Evolutionary conservation across 2,888 invertebrate species (phyloP), one percentile per base, ranked within the genome.

Genomic region (Gari tellinella): DNA sequence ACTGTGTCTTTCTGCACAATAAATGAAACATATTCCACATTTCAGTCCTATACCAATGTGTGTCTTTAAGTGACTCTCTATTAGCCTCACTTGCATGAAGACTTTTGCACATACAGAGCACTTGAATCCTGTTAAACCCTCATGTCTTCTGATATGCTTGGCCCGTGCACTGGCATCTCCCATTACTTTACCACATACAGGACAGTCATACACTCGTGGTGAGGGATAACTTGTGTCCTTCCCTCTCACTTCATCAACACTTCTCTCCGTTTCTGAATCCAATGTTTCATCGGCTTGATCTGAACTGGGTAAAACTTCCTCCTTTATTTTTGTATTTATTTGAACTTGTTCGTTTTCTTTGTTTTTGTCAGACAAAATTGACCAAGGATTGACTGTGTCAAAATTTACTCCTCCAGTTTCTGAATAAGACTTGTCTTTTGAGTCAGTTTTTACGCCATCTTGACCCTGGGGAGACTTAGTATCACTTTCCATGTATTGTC

Each of bases 121-220:
- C 48, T 74, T 63, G 45, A 78, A 78, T 12, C 73, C 74, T 7
- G 72, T 67, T 19, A 45, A 43, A 8, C 74, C 78, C 19, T 74
- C 74, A 65, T 78, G 78, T 40, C 78, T 43, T 40, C 74, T 63
- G 26, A 78, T 78, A 55, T 78, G 78, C 38, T 78, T 78, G 0
- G 78, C 70, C 49, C 78, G 53, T 7, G 78, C 73, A 64, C 78
- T 78, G 10, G 78, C 73, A 55, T 78, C 78, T 37, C 78, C 67
- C 67, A 78, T 60, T 5, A 73, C 55, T 37, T 73, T 70, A 0
- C 70, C 70, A 70, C 78, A 78, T 4, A 78, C 64, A 10, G 78
- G 78, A 58, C 78, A 78, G 31, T 78, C 78, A 63, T 78, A 78
- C 41, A 51, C 51, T 14, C 65, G 48, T 43, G 38, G 38, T 19